Evolutionary conservation across 2,113 vertebrate genomes (phyloP).

Genomic region (Sturnira hondurensis): DNA sequence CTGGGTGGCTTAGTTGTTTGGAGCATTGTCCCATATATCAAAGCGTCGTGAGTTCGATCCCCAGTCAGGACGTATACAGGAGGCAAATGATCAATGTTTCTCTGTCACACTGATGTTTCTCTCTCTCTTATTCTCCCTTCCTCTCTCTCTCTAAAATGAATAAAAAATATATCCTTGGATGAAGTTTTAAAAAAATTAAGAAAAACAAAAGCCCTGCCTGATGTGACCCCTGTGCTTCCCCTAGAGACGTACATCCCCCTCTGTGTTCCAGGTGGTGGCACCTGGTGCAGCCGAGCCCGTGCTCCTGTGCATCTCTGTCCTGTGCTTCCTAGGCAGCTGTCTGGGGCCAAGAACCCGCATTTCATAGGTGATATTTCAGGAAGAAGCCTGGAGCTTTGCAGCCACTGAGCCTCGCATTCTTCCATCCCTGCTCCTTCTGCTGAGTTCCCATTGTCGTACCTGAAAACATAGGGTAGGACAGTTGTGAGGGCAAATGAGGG

Average conservation of each 20-base stretch:
- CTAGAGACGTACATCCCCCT: fast-evolving
- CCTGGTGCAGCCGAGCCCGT: not conserved
- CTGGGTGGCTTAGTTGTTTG: no score
- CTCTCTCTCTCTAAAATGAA: no score
- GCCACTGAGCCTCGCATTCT: not conserved
- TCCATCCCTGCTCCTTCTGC: not conserved
- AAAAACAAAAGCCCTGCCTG: not conserved
- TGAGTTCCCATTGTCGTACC: not conserved
- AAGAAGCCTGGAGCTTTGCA: not conserved
- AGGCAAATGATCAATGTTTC: no score
- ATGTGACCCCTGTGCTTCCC: fast-evolving
- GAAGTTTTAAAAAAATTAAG: not conserved
- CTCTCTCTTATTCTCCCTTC: no score
- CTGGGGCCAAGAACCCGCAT: not conserved
- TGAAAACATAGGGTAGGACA: not conserved
- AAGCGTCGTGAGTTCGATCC: no score
- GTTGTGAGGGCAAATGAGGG: not conserved
- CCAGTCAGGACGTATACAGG: no score
- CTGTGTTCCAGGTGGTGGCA: not conserved
- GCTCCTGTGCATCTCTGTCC: not conserved
- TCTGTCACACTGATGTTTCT: no score
- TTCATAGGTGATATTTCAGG: not conserved
- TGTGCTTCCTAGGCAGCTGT: not conserved
- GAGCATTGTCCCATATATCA: no score
- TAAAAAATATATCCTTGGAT: no score